Percentiles rank a stretch among this genome's conserved stretches.
phyloP scores from a whole-genome alignment of 2,888 invertebrate species.

The Sipunculus nudus region DNA sequence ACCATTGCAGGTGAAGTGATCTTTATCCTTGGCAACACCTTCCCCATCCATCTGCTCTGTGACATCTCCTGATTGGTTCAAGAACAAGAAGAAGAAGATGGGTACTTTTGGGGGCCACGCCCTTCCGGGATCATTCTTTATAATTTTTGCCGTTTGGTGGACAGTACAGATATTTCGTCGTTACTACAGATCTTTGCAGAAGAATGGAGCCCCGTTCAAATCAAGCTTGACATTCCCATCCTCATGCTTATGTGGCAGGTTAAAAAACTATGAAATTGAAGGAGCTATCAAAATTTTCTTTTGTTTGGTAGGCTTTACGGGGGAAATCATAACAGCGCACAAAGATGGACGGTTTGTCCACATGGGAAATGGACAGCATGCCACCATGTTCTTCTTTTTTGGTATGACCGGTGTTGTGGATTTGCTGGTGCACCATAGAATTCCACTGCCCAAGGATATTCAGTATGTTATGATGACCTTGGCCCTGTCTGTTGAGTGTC shows the following conservation, averaged over 20 bases:
- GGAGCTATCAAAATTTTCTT: conserved; percentile 52
- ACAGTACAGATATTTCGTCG: conserved; percentile 49
- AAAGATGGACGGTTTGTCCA: conserved; percentile 59
- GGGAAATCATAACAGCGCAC: conserved; percentile 64
- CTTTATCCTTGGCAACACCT: too few relatives aligned
- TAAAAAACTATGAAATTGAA: conserved; percentile 46
- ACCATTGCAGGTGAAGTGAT: too few relatives aligned
- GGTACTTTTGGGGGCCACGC: conserved; percentile 67
- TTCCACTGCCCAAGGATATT: conserved; percentile 62
- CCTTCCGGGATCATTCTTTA: conserved; percentile 67
- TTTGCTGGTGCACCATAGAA: conserved; percentile 59
- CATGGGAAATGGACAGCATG: conserved; percentile 68
- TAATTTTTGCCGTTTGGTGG: conserved; percentile 60
- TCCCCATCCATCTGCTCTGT: too few relatives aligned
- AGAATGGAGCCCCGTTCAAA: conserved; percentile 34
- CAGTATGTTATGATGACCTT: conserved; percentile 66
- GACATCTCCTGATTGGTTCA: too few relatives aligned
- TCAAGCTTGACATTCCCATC: conserved; percentile 25
- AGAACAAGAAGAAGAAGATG: too few relatives aligned
- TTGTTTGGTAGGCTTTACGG: conserved; percentile 55
- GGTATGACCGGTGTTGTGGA: conserved; percentile 67
- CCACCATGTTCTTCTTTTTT: conserved; percentile 70
- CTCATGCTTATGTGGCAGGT: conserved; percentile 46
- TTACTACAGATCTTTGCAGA: conserved; percentile 46
- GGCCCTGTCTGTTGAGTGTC: conserved; percentile 67